Percentiles rank a stretch among this genome's conserved stretches.
Conservation (phyloP, 2,113 vertebrate genomes). For the Xyrauchen texanus region DNA sequence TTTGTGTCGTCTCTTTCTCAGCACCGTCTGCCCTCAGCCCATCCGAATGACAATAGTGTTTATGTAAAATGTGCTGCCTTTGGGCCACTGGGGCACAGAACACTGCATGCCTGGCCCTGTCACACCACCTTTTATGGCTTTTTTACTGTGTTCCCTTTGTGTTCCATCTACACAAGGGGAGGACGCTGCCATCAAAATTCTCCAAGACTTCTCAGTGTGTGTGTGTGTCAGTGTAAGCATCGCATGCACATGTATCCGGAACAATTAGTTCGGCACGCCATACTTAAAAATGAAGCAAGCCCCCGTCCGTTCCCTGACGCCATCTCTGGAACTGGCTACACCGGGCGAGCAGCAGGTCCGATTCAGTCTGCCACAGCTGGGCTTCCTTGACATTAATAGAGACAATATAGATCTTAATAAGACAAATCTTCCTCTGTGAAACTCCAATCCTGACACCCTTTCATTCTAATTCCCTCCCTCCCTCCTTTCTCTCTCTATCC, state of each 20-base stretch:
- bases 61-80: slow-evolving; percentile 77
- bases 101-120: slow-evolving; percentile 66
- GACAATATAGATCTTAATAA: slow-evolving; percentile 68
- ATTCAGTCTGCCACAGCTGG: slow-evolving; percentile 37
- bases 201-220: slow-evolving; percentile 31
- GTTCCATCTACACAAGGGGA: slow-evolving; percentile 60
- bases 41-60: slow-evolving; percentile 79
- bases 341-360: not conserved
- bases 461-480: slow-evolving; percentile 61
- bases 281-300: slow-evolving; percentile 60
- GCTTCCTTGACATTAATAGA: slow-evolving; percentile 49
- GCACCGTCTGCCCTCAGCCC: slow-evolving; percentile 65
- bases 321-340: too few species aligned
- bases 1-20: slow-evolving; percentile 53
- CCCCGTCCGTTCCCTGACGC: too few species aligned
- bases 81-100: slow-evolving; percentile 71
- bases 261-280: slow-evolving; percentile 76
- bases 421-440: slow-evolving; percentile 60
- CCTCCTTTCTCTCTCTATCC: slow-evolving; percentile 22
- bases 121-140: slow-evolving; percentile 74
- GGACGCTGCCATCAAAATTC: slow-evolving; percentile 65
- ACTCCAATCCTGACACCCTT: slow-evolving; percentile 71
- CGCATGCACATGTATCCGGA: slow-evolving; percentile 59
- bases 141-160: slow-evolving; percentile 72
- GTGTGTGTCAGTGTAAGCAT: not conserved